Conservation (phyloP, 2,888 invertebrate species). For the Poecilobothrus nobilitatus region DNA sequence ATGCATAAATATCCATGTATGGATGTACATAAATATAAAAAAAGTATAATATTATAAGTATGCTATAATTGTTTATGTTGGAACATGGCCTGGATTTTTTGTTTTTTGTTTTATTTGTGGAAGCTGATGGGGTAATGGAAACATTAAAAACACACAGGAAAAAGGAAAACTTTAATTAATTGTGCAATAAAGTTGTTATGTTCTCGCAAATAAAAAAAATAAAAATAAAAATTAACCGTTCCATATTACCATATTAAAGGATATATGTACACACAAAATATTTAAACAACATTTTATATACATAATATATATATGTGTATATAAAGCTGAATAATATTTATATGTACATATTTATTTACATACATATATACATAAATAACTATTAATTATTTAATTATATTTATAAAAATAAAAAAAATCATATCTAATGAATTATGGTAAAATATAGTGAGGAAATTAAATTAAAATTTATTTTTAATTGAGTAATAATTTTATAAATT, state of each 20-base stretch:
- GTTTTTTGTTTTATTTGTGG: background rate
- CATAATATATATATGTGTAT: too few species aligned
- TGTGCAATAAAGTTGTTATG: slow-evolving; percentile 1
- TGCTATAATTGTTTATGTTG: background rate
- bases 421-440: background rate
- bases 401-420: background rate
- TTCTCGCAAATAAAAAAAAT: background rate
- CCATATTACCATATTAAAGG: too few species aligned
- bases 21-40: too few species aligned
- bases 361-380: background rate
- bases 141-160: background rate
- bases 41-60: background rate
- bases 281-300: too few species aligned
- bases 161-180: slow-evolving; percentile 6
- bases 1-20: too few species aligned
- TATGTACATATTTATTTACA: too few species aligned
- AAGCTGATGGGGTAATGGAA: background rate
- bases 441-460: background rate
- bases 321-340: too few species aligned
- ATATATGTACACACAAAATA: too few species aligned
- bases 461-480: slow-evolving; percentile 5
- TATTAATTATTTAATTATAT: background rate
- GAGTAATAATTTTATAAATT: slow-evolving; percentile 2
- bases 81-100: background rate
- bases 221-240: too few species aligned